These are phyloP conservation scores for Psilopsiagon aymara DNA, from an alignment of 2,113 vertebrate species.

Conservation along the genomic window DNA sequence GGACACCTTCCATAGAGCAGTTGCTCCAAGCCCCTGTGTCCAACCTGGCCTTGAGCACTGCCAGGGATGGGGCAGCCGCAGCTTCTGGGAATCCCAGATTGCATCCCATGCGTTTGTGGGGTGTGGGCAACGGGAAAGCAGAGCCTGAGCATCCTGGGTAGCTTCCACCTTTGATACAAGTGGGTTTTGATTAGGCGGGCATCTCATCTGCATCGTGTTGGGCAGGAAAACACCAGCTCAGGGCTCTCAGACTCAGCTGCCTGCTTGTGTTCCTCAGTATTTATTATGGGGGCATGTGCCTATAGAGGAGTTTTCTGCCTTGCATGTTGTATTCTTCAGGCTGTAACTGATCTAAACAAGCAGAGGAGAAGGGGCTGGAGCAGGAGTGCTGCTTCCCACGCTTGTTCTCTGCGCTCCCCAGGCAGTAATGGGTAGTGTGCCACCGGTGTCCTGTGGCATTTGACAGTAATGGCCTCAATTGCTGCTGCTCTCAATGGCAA, in stretches of 20 bases:
- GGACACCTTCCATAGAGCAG: not conserved
- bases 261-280: not conserved
- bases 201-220: fast-evolving
- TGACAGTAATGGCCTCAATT: constrained; percentile 37
- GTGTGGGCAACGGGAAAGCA: not conserved
- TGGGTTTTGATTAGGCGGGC: not conserved
- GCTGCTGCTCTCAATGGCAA: not conserved
- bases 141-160: not conserved
- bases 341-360: constrained; percentile 45
- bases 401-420: constrained; percentile 16
- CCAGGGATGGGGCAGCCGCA: not conserved
- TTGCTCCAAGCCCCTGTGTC: not conserved
- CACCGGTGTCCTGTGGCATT: not conserved
- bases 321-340: not conserved
- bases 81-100: not conserved
- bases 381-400: constrained; percentile 19
- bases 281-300: not conserved
- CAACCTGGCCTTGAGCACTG: not conserved
- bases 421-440: constrained; percentile 51
- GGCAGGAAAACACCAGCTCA: not conserved
- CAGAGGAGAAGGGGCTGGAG: not conserved
- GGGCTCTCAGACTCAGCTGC: not conserved
- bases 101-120: not conserved
- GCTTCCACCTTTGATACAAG: not conserved
- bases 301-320: fast-evolving